Percentiles rank a stretch among this genome's conserved stretches.
These are phyloP conservation scores for Limenitis camilla DNA, from an alignment of 2,888 invertebrate species.

Conservation along the genomic window DNA sequence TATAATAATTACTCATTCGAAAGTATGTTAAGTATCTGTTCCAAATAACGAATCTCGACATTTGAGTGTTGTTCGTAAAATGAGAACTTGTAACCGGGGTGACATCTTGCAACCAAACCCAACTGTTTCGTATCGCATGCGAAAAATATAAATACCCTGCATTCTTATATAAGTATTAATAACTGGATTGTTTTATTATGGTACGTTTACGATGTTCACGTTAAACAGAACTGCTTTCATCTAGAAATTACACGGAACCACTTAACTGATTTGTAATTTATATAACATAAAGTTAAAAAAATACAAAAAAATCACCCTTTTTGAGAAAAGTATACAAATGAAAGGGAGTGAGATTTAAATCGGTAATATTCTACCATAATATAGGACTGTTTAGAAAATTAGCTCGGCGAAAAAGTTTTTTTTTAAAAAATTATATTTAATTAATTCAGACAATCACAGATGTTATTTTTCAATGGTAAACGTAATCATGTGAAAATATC, in stretches of 20 bases:
- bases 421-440: no score
- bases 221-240: background rate
- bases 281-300: background rate
- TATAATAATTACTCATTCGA: no score
- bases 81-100: slow-evolving; percentile 40
- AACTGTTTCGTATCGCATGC: slow-evolving; percentile 22
- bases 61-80: slow-evolving; percentile 44
- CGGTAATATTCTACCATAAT: no score
- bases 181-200: slow-evolving; percentile 12
- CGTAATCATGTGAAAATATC: no score
- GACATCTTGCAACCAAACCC: slow-evolving; percentile 22
- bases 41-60: slow-evolving; percentile 43
- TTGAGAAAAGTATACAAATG: no score
- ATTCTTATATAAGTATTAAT: slow-evolving; percentile 14
- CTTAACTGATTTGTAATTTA: background rate
- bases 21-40: no score
- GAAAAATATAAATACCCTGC: slow-evolving; percentile 22
- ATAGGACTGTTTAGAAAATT: no score
- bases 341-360: no score
- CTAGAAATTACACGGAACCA: background rate
- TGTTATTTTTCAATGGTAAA: no score
- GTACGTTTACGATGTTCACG: background rate
- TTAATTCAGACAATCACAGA: no score
- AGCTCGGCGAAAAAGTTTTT: no score
- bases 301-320: no score